Conservation (phyloP, 2,797 vertebrate species). For the Acropternis orthonyx region DNA sequence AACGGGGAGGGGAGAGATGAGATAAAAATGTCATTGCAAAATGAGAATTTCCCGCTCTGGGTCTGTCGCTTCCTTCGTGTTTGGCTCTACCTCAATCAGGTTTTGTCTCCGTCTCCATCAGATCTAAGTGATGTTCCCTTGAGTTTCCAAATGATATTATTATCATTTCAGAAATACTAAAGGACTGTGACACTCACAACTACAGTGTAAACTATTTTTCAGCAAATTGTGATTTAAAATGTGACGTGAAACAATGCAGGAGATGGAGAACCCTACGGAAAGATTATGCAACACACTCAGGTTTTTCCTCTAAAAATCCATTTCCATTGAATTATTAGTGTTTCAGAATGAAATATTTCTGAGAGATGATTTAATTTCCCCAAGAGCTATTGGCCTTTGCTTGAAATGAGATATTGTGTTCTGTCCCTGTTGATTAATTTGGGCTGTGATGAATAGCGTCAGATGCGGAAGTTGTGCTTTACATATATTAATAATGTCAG, state of each 20-base stretch:
- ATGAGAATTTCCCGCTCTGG: neutral
- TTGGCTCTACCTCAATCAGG: neutral
- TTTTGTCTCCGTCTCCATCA: neutral
- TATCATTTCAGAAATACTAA: neutral
- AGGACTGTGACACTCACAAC: neutral
- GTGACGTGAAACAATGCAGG: slow-evolving; percentile 7
- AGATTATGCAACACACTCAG: slow-evolving; percentile 55
- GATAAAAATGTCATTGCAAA: slow-evolving; percentile 27
- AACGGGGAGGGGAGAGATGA: neutral
- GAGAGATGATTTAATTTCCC: slow-evolving; percentile 76
- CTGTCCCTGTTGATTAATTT: slow-evolving; percentile 73
- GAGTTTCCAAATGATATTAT: neutral
- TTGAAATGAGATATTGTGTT: slow-evolving; percentile 61
- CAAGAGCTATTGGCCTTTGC: slow-evolving; percentile 63
- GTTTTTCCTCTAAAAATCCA: slow-evolving; percentile 64
- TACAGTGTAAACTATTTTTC: slow-evolving; percentile 40
- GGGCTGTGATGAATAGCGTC: slow-evolving; percentile 61
- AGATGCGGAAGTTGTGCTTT: slow-evolving; percentile 55
- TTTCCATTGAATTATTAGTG: slow-evolving; percentile 75
- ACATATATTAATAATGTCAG: slow-evolving; percentile 52
- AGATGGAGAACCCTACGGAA: slow-evolving; percentile 37
- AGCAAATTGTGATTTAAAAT: slow-evolving; percentile 51
- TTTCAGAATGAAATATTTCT: slow-evolving; percentile 71
- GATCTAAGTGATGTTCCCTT: neutral
- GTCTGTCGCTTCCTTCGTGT: neutral